Conservation (phyloP, 1,140 invertebrate genomes). For the Zaprionus capensis region DNA sequence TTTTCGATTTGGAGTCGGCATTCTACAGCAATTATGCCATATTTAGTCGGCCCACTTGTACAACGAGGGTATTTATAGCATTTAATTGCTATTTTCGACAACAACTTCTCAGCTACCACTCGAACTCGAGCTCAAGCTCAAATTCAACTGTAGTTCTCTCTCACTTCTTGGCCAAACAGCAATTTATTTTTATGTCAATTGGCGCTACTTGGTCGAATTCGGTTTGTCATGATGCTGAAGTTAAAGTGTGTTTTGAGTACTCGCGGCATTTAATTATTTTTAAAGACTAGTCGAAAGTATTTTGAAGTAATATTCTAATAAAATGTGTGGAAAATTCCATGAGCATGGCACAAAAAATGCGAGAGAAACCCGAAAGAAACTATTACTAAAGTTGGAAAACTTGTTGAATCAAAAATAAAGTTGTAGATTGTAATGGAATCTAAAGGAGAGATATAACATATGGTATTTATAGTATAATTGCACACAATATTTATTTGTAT, state of each 20-base stretch:
- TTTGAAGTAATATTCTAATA: neutral
- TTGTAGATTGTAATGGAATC: too few species aligned
- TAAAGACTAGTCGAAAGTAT: neutral
- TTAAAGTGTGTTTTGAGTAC: conserved; percentile 19
- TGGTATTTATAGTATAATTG: too few species aligned
- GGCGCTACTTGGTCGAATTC: conserved; percentile 17
- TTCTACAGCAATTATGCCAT: conserved; percentile 67
- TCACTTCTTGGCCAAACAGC: conserved; percentile 6
- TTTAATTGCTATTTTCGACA: conserved; percentile 72
- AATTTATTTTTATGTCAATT: conserved; percentile 35
- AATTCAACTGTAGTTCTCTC: neutral
- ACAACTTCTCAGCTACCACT: conserved; percentile 45
- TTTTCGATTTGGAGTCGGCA: conserved; percentile 23
- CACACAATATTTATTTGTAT: neutral
- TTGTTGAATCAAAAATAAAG: too few species aligned
- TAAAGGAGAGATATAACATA: too few species aligned
- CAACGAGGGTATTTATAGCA: conserved; percentile 57
- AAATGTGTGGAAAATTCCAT: neutral
- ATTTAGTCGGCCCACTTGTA: conserved; percentile 49
- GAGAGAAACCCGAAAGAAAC: neutral
- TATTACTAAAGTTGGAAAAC: too few species aligned
- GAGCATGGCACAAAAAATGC: neutral
- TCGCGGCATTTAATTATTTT: conserved; percentile 1
- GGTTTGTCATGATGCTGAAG: neutral
- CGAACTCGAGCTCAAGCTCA: conserved; percentile 3